Evolutionary conservation across 2,888 invertebrate genomes (phyloP), one percentile per base, ranked within the genome.

Genomic region (Hydraecia micacea): DNA sequence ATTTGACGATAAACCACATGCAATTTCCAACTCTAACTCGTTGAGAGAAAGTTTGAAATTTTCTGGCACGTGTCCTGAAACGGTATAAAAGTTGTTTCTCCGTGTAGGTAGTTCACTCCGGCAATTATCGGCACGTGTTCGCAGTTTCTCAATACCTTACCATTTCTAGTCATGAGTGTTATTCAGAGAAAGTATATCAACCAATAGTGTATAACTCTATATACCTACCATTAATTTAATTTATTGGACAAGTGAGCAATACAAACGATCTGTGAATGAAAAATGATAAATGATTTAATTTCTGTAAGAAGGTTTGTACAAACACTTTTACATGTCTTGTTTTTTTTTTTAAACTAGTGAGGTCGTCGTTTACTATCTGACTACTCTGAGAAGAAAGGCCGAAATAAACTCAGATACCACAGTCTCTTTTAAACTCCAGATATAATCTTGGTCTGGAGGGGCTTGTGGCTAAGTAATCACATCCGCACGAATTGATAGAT

Each of bases 121-220:
- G 92, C 92, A 93, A 93, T 93, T 93, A 94, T 92, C 90, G 91
- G 91, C 93, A 93, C 93, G 92, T 94, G 94, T 92, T 91, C 89
- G 83, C 89, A 88, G 88, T 92, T 91, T 91, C 91, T 90, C 91
- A 90, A 91, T 91, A 90, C 91, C 89, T 91, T 90, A 90, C 90
- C 88, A 90, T 91, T 90, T 89, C 89, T 79, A 86, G 83, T 83
- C 82, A 81, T 81, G 79, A 86, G 80, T 82, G 84, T 84, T 79
- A 83, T 81, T 87, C 84, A 75, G 72, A 68, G 82, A 83, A 84
- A 84, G 81, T 89, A 81, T 79, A 81, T 82, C 74, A 69, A 86
- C 69, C 39, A 49, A 63, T 15, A 28, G 68, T 32, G 69, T 66
- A 46, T 36, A 55, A 25, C 25, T 67, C 32, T 83, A 73, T 70